Evolutionary conservation across 35 echinoderm and acorn worm species (phyloP), one percentile per base, ranked within the genome.

Genomic region (Chiridota heheva): DNA sequence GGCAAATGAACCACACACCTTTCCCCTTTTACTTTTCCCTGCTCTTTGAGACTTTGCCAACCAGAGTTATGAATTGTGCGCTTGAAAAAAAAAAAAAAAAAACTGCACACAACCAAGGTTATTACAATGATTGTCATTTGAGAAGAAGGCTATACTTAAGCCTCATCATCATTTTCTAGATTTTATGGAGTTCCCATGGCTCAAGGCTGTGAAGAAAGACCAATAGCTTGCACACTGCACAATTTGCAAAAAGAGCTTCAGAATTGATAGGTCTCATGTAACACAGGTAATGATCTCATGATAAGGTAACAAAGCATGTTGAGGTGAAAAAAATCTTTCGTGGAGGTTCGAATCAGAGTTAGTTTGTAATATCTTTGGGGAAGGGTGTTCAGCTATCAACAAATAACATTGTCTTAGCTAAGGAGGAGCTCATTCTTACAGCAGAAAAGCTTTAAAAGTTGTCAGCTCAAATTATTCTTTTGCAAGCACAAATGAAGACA

Each of bases 401-500:
- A 53, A 22, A 53, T 53, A 13, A 22, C 48, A 53, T 53, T n/a
- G n/a, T n/a, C n/a, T n/a, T n/a, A n/a, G n/a, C n/a, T n/a, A n/a
- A n/a, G n/a, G n/a, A n/a, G 22, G 22, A 53, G 48, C 22, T 22
- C 22, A 53, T 53, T 53, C 48, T 53, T 10, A 53, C 10, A 22
- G 48, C 48, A 13, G 48, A 22, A 53, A 53, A 10, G 10, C 22
- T 53, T 22, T 22, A 53, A 53, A 22, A 10, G 41, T 70, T n/a
- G n/a, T n/a, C n/a, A n/a, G n/a, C n/a, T 70, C 67, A 29, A 70
- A 70, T 38, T 70, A 41, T 38, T 70, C 38, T 38, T 70, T 70
- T 70, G 67, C 38, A 70, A 70, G 67, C 67, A 70, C 67, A 70
- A 70, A 70, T 29, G 67, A 70, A 38, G 38, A 70, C 41, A 38